Conservation (phyloP, 2,113 vertebrate species). For the Larimichthys crocea region DNA sequence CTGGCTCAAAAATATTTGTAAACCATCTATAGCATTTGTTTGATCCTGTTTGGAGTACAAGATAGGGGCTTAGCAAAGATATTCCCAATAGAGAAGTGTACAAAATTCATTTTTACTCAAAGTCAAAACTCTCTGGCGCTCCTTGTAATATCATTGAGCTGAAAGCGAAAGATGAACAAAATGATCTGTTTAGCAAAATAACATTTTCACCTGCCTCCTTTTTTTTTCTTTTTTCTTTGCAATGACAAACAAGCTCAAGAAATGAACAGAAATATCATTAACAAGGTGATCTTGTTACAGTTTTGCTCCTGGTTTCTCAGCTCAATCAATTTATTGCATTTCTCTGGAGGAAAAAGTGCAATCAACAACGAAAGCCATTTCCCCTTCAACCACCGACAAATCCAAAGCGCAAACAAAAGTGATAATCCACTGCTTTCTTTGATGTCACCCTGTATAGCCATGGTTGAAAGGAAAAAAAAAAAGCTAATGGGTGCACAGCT, state of each 20-base stretch:
- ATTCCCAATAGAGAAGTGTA: slow-evolving; percentile 33
- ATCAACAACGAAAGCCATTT: slow-evolving; percentile 91
- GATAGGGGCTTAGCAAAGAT: slow-evolving; percentile 39
- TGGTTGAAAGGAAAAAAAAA: slow-evolving; percentile 70
- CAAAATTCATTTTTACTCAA: slow-evolving; percentile 49
- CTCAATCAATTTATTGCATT: slow-evolving; percentile 90
- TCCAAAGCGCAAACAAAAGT: slow-evolving; percentile 88
- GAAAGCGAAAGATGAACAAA: slow-evolving; percentile 45
- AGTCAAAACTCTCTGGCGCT: slow-evolving; percentile 43
- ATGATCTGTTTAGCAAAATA: slow-evolving; percentile 39
- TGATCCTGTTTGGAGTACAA: slow-evolving; percentile 42
- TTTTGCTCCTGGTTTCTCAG: slow-evolving; percentile 46
- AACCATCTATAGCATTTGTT: slow-evolving; percentile 44
- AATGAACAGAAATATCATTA: slow-evolving; percentile 43
- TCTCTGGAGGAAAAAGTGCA: slow-evolving; percentile 89
- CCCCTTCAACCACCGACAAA: slow-evolving; percentile 86
- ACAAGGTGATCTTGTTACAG: slow-evolving; percentile 53
- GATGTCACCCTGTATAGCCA: slow-evolving; percentile 77
- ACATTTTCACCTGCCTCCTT: slow-evolving; percentile 40
- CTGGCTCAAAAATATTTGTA: slow-evolving; percentile 47
- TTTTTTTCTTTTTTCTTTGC: neutral
- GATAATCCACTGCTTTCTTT: slow-evolving; percentile 67
- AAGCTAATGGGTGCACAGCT: slow-evolving; percentile 87
- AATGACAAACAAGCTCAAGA: slow-evolving; percentile 48
- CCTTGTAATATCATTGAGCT: slow-evolving; percentile 39